Evolutionary conservation across 2,113 vertebrate species (phyloP), one percentile per base, ranked within the genome.

Genomic region (Oreocharis arfaki): DNA sequence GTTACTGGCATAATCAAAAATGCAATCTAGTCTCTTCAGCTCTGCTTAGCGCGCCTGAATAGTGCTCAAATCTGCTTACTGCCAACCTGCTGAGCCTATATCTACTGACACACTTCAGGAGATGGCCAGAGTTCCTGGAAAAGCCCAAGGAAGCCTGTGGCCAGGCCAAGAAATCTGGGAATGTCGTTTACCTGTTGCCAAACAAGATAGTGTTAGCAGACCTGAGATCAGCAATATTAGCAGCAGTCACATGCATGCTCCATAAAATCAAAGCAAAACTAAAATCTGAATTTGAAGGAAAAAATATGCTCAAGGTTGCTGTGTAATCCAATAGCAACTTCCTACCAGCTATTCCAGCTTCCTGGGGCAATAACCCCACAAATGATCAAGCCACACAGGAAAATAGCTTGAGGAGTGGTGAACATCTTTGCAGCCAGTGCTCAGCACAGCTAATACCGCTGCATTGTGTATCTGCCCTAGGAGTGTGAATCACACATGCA

Each of bases 161-260:
- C 91, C 64, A 84, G 60, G 82, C 83, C 76, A 80, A 64, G 68
- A 60, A 93, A 61, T 96, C 89, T 96, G 94, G 84, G 70, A 96
- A 92, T 90, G 68, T 93, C 52, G 3, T 93, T 94, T 92, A 59
- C 68, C 75, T 78, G 37, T 84, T 88, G 75, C 76, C 73, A 92
- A 91, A 86, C 56, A 80, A 93, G 94, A 80, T 52, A 94, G 33
- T 4, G 0, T 85, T 88, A 90, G 73, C 76, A 95, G 93, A 88
- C 56, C 71, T 33, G 57, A 78, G 35, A 77, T 35, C 17, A 77
- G 60, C 59, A 90, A 50, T 61, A 70, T 94, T 86, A 90, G 59
- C 42, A 94, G 84, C 73, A 93, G 64, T 77, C 92, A 75, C 49
- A 81, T 2, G 6, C 79, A 92, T 86, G 59, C 50, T 50, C 21